These are phyloP conservation scores for Coenobita brevimanus DNA, from an alignment of 1,140 invertebrate genomes.

Conservation along the genomic window DNA sequence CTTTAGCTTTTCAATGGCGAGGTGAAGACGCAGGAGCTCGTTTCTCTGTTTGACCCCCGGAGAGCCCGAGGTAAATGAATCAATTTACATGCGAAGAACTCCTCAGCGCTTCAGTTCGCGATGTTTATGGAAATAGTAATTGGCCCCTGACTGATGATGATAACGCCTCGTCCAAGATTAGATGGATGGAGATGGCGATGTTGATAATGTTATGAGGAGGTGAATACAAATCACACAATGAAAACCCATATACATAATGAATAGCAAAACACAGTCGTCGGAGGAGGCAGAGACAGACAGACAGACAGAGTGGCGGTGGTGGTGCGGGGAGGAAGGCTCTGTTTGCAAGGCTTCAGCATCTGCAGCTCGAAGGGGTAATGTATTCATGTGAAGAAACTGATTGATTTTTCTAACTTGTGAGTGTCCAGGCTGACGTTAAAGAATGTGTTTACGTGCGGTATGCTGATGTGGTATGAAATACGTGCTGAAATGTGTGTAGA, in stretches of 20 bases:
- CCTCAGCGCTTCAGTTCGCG: neutral
- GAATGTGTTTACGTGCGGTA: too few species aligned
- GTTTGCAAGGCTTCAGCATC: too few species aligned
- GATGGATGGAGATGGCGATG: neutral
- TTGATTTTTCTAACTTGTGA: too few species aligned
- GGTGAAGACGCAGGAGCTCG: slow-evolving; percentile 14
- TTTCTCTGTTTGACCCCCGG: neutral
- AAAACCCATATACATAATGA: neutral
- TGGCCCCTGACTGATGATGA: neutral
- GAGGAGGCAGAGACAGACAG: too few species aligned
- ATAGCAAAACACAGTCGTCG: too few species aligned
- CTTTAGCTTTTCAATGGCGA: slow-evolving; percentile 6
- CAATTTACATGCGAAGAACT: slow-evolving; percentile 7
- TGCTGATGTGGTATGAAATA: too few species aligned
- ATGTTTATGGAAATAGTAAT: slow-evolving; percentile 17
- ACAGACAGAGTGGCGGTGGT: neutral
- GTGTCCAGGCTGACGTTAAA: too few species aligned
- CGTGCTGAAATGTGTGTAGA: too few species aligned
- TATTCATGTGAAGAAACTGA: too few species aligned
- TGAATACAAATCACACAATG: neutral
- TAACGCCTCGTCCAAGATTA: neutral
- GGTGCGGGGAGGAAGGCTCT: neutral
- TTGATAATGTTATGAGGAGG: neutral
- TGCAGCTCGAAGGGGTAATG: too few species aligned
- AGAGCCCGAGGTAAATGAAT: neutral